These are phyloP conservation scores for Notodonta ziczac DNA, from an alignment of 2,888 invertebrate species.

Conservation along the genomic window DNA sequence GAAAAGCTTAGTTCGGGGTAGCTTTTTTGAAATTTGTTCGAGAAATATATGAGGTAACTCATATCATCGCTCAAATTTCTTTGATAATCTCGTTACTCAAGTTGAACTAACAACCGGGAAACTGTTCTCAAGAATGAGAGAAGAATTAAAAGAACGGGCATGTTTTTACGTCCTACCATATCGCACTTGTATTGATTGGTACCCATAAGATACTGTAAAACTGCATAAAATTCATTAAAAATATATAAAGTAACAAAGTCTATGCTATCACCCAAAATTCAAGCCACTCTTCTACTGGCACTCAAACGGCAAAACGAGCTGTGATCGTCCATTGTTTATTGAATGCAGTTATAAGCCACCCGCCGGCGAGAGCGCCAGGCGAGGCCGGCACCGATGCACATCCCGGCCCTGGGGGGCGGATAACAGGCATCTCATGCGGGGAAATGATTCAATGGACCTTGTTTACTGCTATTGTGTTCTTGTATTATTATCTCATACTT, in stretches of 20 bases:
- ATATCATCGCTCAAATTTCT: no score
- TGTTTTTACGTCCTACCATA: no score
- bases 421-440: background rate
- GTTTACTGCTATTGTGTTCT: background rate
- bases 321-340: conserved; percentile 12
- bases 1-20: background rate
- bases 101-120: no score
- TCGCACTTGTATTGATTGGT: no score
- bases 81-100: no score
- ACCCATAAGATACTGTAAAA: no score
- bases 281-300: conserved; percentile 2
- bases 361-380: conserved; percentile 10
- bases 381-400: background rate
- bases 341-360: conserved; percentile 11
- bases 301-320: conserved; percentile 8
- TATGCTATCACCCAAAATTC: no score
- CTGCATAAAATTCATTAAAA: background rate
- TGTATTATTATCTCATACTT: no score
- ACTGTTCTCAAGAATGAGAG: no score
- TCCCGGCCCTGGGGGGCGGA: background rate
- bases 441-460: background rate
- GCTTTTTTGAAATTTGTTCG: no score
- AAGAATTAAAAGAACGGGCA: no score
- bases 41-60: no score
- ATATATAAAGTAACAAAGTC: background rate